A percentile compares a stretch with the other conserved stretches of the same genome.
These are phyloP conservation scores for Hippocampus kuda DNA, from an alignment of 2,797 vertebrate species.

Conservation along the genomic window DNA sequence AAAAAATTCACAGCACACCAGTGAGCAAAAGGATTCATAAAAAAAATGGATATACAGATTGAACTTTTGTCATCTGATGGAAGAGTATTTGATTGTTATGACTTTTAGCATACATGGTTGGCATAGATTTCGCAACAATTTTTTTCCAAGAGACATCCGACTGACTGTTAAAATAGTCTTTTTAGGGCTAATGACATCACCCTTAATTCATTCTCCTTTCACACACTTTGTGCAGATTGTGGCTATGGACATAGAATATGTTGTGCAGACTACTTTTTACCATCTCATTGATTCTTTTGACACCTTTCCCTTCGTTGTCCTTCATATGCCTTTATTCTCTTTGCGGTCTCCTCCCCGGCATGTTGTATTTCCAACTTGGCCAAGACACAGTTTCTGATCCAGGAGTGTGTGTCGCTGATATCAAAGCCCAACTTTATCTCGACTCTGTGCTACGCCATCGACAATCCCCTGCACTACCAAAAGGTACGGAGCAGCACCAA, in stretches of 20 bases:
- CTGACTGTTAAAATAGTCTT: too few relatives aligned
- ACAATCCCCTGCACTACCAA: slow-evolving; percentile 99
- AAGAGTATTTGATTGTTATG: too few relatives aligned
- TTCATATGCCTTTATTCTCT: slow-evolving; percentile 37
- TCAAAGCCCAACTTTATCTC: slow-evolving; percentile 99
- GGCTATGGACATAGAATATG: neutral
- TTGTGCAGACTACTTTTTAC: neutral
- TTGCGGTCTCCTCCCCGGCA: slow-evolving; percentile 16
- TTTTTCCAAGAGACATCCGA: too few relatives aligned
- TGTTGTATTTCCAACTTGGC: slow-evolving; percentile 41
- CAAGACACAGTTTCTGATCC: slow-evolving; percentile 99
- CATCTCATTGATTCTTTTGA: slow-evolving; percentile 1
- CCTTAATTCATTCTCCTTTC: neutral
- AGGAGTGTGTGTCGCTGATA: slow-evolving; percentile 97
- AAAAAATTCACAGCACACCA: too few relatives aligned
- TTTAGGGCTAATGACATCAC: neutral
- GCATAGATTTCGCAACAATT: too few relatives aligned
- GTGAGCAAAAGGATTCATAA: too few relatives aligned
- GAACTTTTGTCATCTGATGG: too few relatives aligned
- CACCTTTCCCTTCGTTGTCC: slow-evolving; percentile 11
- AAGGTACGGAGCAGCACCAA: slow-evolving; percentile 83
- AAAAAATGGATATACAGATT: too few relatives aligned
- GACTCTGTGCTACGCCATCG: slow-evolving; percentile 97
- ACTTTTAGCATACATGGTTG: too few relatives aligned
- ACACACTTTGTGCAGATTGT: neutral